These are phyloP conservation scores for Steinernema scapterisci DNA, from an alignment of 2,888 invertebrate species.

Conservation along the genomic window DNA sequence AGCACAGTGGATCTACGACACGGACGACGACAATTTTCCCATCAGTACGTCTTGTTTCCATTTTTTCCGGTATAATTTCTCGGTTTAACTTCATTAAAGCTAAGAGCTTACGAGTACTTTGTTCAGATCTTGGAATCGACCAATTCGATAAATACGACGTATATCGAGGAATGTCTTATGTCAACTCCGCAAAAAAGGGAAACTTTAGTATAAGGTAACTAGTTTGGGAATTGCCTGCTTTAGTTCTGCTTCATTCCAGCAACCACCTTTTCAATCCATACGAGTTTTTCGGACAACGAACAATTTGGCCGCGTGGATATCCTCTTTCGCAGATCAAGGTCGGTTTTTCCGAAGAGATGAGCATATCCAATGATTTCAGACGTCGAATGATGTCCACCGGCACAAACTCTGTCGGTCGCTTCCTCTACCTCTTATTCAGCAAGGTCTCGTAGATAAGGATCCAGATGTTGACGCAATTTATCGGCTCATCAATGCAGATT, in stretches of 20 bases:
- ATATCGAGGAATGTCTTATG: slow-evolving; percentile 6
- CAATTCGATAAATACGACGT: background rate
- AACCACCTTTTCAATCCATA: slow-evolving; percentile 19
- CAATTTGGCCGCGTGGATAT: slow-evolving; percentile 5
- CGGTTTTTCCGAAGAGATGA: background rate
- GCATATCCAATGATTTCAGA: background rate
- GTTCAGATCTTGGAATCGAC: background rate
- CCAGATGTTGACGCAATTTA: slow-evolving; percentile 19
- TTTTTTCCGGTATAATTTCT: background rate
- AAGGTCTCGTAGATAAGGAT: slow-evolving; percentile 10
- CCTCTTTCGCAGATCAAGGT: slow-evolving; percentile 1
- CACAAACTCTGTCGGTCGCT: slow-evolving; percentile 1
- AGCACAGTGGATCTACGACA: slow-evolving; percentile 18
- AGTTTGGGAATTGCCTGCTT: too few relatives aligned
- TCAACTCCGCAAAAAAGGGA: background rate
- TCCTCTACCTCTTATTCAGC: background rate
- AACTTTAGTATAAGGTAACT: background rate
- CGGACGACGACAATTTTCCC: slow-evolving; percentile 17
- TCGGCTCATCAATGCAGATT: slow-evolving; percentile 9
- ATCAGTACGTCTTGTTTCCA: slow-evolving; percentile 7
- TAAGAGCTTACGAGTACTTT: too few relatives aligned
- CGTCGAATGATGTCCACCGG: slow-evolving; percentile 7
- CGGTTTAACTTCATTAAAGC: background rate
- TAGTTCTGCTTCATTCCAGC: background rate
- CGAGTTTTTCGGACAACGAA: slow-evolving; percentile 13